Evolutionary conservation across 2,888 invertebrate species (phyloP).

Genomic region (Trypoxylon attenuatum): DNA sequence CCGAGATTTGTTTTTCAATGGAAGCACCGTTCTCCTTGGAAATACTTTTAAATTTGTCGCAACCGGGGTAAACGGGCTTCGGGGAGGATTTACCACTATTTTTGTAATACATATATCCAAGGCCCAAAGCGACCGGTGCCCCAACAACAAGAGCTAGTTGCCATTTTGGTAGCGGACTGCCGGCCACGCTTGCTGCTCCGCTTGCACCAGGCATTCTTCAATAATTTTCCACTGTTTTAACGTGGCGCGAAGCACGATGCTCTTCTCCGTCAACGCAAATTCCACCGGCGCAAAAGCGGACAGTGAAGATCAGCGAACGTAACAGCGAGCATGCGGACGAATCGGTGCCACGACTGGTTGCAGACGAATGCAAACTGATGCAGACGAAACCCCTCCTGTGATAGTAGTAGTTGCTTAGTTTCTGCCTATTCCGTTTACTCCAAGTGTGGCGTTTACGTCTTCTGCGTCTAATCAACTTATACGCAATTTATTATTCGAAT

Average conservation of each 20-base stretch:
- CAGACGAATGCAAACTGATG: slow-evolving; percentile 23
- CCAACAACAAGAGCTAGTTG: slow-evolving; percentile 90
- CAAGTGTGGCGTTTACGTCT: no score
- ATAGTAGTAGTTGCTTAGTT: no score
- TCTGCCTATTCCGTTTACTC: no score
- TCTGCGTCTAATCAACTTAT: no score
- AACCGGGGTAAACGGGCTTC: slow-evolving; percentile 50
- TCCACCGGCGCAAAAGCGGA: slow-evolving; percentile 9
- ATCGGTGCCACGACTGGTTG: slow-evolving; percentile 4
- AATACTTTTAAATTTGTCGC: slow-evolving; percentile 53
- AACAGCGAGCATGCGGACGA: slow-evolving; percentile 21
- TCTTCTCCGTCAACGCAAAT: background rate
- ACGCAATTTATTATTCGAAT: no score
- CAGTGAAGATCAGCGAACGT: slow-evolving; percentile 10
- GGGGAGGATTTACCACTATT: slow-evolving; percentile 74
- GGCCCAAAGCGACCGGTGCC: slow-evolving; percentile 87
- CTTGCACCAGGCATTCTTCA: slow-evolving; percentile 60
- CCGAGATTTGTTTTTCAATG: slow-evolving; percentile 77
- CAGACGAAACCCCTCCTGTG: background rate
- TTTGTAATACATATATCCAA: slow-evolving; percentile 86
- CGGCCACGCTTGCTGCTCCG: slow-evolving; percentile 57
- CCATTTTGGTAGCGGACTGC: slow-evolving; percentile 86
- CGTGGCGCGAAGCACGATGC: background rate
- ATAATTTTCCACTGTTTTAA: background rate
- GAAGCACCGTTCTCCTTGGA: slow-evolving; percentile 75